These are phyloP conservation scores for Lochmaea crataegi DNA, from an alignment of 2,888 invertebrate genomes.

Conservation along the genomic window DNA sequence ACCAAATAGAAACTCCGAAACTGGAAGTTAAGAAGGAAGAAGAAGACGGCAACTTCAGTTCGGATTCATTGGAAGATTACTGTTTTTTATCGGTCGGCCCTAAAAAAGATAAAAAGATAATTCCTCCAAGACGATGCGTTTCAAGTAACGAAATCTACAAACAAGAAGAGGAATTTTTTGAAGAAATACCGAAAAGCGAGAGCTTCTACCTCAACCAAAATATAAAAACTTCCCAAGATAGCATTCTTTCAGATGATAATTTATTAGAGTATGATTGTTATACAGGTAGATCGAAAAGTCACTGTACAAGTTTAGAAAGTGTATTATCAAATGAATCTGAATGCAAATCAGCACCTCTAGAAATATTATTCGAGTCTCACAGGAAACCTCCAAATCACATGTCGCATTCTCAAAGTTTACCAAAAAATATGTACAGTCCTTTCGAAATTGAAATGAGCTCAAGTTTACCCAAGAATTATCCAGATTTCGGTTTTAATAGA, in stretches of 20 bases:
- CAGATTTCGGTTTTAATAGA: constrained; percentile 41
- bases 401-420: constrained; percentile 55
- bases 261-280: constrained; percentile 54
- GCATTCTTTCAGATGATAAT: constrained; percentile 77
- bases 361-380: constrained; percentile 71
- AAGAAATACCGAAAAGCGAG: constrained; percentile 73
- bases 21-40: constrained; percentile 60
- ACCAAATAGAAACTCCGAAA: constrained; percentile 38
- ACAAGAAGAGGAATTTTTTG: constrained; percentile 54
- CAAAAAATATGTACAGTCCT: constrained; percentile 53
- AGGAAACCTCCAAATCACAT: constrained; percentile 40
- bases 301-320: constrained; percentile 84
- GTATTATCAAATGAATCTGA: constrained; percentile 83
- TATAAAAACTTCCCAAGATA: constrained; percentile 80
- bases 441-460: constrained; percentile 50
- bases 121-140: constrained; percentile 74
- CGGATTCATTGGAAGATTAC: constrained; percentile 82
- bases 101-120: constrained; percentile 63
- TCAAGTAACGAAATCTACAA: constrained; percentile 83
- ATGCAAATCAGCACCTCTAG: constrained; percentile 82
- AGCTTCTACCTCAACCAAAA: constrained; percentile 83
- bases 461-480: constrained; percentile 56
- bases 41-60: constrained; percentile 80
- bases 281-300: constrained; percentile 69
- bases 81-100: constrained; percentile 63